These are phyloP conservation scores for Drosophila saltans DNA, from an alignment of 1,140 invertebrate species.

Conservation along the genomic window DNA sequence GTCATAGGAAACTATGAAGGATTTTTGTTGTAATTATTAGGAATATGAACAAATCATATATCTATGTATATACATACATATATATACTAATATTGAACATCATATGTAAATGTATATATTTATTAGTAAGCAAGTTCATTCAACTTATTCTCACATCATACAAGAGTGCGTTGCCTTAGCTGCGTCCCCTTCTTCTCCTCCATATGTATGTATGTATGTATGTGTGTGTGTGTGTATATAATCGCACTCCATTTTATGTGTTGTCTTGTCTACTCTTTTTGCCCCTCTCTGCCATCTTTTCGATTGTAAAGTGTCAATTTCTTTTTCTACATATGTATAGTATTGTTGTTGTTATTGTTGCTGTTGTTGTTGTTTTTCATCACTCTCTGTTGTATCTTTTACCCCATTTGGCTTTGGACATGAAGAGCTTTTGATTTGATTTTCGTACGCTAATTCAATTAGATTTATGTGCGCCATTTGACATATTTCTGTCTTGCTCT, in stretches of 20 bases:
- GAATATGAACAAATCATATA: too few species aligned
- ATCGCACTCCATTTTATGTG: constrained; percentile 42
- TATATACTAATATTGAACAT: neutral
- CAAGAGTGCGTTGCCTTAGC: constrained; percentile 10
- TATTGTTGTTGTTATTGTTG: constrained; percentile 1
- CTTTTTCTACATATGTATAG: neutral
- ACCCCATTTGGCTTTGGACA: constrained; percentile 14
- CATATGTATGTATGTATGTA: too few species aligned
- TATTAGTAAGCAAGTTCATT: constrained; percentile 33
- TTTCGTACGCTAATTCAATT: constrained; percentile 75
- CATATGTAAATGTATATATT: neutral
- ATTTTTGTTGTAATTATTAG: too few species aligned
- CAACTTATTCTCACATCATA: constrained; percentile 52
- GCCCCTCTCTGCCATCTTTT: neutral
- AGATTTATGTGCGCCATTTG: constrained; percentile 75
- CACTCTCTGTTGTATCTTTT: constrained; percentile 6
- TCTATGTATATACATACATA: too few species aligned
- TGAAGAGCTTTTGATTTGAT: constrained; percentile 59
- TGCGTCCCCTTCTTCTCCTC: neutral
- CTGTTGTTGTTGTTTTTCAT: constrained; percentile 7
- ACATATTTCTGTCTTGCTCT: constrained; percentile 32
- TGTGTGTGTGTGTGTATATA: neutral
- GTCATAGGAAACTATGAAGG: too few species aligned
- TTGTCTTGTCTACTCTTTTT: constrained; percentile 51
- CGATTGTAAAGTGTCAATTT: constrained; percentile 13